Percentiles rank a stretch among this genome's conserved stretches.
phyloP scores from a whole-genome alignment of 37 sponge, comb jelly and placozoan species.

The Beroe forskalii region DNA sequence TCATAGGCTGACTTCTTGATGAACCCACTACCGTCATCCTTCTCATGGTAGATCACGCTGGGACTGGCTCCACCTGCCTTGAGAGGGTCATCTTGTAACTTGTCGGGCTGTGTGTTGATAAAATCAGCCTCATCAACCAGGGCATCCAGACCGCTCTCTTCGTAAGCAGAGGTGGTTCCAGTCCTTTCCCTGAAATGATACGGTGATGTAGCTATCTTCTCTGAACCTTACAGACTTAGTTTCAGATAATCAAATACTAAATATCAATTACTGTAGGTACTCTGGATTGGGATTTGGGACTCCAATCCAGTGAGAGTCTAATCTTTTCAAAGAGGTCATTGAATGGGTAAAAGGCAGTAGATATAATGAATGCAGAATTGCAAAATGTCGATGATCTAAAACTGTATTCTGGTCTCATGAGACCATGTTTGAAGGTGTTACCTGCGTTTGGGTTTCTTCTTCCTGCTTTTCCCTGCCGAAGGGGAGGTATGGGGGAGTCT shows the following conservation, averaged over 20 bases:
- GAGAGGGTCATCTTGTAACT: neutral
- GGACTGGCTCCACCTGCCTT: neutral
- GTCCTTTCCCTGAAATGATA: slow-evolving; percentile 17
- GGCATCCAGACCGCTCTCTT: slow-evolving; percentile 58
- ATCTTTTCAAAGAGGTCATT: no score
- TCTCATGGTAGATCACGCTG: slow-evolving; percentile 48
- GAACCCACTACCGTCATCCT: slow-evolving; percentile 60
- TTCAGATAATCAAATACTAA: no score
- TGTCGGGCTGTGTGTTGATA: slow-evolving; percentile 20
- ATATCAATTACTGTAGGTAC: no score
- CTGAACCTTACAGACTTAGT: no score
- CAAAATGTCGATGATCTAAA: no score
- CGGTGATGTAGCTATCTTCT: no score
- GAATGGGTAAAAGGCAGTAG: no score
- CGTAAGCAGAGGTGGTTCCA: slow-evolving; percentile 37
- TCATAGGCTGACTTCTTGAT: slow-evolving; percentile 27
- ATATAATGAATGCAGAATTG: no score
- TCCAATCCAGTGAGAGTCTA: no score
- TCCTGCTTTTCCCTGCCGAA: neutral
- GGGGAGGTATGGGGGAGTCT: slow-evolving; percentile 56
- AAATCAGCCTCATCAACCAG: slow-evolving; percentile 60
- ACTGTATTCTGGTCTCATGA: no score
- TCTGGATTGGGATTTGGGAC: no score
- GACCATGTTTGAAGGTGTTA: no score
- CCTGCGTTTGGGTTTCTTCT: slow-evolving; percentile 48